Percentiles rank a stretch among this genome's conserved stretches.
phyloP scores from a whole-genome alignment of 2,888 invertebrate species.

The Deilephila elpenor region DNA sequence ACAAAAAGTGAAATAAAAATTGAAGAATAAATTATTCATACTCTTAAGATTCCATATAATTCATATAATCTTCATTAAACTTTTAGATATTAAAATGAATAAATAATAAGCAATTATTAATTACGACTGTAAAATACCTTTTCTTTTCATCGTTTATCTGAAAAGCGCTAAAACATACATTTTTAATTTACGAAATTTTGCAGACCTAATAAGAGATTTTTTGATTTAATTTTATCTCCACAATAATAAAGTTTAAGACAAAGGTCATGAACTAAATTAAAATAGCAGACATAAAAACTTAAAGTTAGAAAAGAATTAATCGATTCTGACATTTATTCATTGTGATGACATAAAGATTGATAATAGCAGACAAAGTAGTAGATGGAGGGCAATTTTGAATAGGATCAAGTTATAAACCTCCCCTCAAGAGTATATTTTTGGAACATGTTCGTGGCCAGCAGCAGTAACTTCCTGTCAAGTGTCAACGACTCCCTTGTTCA shows the following conservation, averaged over 20 bases:
- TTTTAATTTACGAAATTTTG: neutral
- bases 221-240: neutral
- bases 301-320: too few relatives aligned
- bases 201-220: neutral
- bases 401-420: too few relatives aligned
- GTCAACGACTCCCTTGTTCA: too few relatives aligned
- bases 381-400: too few relatives aligned
- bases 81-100: neutral
- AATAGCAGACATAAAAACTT: neutral
- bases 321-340: too few relatives aligned
- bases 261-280: neutral
- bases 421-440: too few relatives aligned
- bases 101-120: conserved; percentile 3
- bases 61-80: neutral
- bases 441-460: too few relatives aligned
- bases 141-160: neutral
- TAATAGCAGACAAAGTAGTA: too few relatives aligned
- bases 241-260: neutral
- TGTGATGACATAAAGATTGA: too few relatives aligned
- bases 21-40: neutral
- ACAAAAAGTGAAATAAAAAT: neutral
- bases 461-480: too few relatives aligned
- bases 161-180: neutral
- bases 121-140: neutral
- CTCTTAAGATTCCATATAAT: neutral